phyloP scores from a whole-genome alignment of 2,113 vertebrate species.

The Theropithecus gelada region DNA sequence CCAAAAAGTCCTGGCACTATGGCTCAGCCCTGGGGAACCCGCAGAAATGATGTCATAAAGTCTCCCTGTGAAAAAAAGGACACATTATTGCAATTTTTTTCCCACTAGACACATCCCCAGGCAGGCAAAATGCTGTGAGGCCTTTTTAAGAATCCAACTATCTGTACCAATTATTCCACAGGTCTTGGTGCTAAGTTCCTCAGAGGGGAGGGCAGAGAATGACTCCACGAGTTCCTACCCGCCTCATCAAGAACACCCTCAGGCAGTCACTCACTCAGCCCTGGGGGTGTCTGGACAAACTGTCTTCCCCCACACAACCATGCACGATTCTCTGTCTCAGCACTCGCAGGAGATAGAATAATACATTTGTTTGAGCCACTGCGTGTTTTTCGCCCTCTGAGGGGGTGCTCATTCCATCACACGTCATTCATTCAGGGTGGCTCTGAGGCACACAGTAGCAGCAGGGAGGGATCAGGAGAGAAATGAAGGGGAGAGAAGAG shows the following conservation, averaged over 20 bases:
- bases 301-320: neutral
- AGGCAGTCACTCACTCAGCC: neutral
- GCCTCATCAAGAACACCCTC: neutral
- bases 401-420: neutral
- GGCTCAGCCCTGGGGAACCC: conserved; percentile 68
- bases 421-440: neutral
- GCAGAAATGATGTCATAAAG: conserved; percentile 71
- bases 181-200: neutral
- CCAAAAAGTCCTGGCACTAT: conserved; percentile 75
- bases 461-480: neutral
- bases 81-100: conserved; percentile 63
- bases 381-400: neutral
- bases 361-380: neutral
- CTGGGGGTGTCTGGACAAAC: neutral
- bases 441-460: neutral
- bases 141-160: neutral
- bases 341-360: neutral
- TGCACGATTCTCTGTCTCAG: neutral
- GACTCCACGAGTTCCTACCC: neutral
- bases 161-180: neutral
- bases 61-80: conserved; percentile 79
- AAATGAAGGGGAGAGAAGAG: neutral
- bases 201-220: neutral
- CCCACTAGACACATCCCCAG: neutral
- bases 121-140: neutral